Base-by-base conservation (phyloP, 2,797 vertebrate species). In the Centropyge bicolor region DNA sequence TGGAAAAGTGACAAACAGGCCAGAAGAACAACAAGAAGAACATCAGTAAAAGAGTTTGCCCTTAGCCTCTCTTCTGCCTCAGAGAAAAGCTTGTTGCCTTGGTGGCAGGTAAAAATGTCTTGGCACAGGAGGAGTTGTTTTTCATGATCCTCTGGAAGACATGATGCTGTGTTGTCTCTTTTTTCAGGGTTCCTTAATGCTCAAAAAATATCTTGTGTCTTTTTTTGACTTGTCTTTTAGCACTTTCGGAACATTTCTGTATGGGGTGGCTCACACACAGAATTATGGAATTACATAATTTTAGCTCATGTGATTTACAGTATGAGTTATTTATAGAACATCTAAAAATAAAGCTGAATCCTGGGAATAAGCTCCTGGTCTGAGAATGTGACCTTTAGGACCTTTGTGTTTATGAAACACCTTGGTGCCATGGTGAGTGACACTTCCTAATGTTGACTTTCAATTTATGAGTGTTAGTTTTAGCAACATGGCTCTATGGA, bases 71-170 rank as follows among this genome's bases (percentile, higher is more conserved):
- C 43, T 67, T 43, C 38, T 72, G 72, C 27, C 76, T 77, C 70
- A 49, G 54, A 79, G 59, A 92, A 80, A 83, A 72, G 78, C 74
- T 1, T 36, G 89, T 91, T 82, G 86, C 87, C 88, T 77, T 81
- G 83, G 78, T 79, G 71, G 67, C 70, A 75, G 79, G 64, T 71
- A 79, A 81, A 84, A 86, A 91, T 81, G 69, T 77, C 76, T 83
- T 74, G 74, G 78, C 80, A 74, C 38, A 73, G 64, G 52, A 17
- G 56, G 4, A 22, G 31, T 22, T 48, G 66, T 72, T 84, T 51
- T 78, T 82, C 13, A 61, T 70, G 65, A n/a, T n/a, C n/a, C n/a
- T n/a, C n/a, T n/a, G n/a, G n/a, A n/a, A n/a, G n/a, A n/a, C n/a
- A n/a, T n/a, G n/a, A n/a, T n/a, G 54, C 22, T 57, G n/a, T n/a